These are phyloP conservation scores for Polypterus bichir DNA, from an alignment of 2,113 vertebrate genomes.

Conservation along the genomic window DNA sequence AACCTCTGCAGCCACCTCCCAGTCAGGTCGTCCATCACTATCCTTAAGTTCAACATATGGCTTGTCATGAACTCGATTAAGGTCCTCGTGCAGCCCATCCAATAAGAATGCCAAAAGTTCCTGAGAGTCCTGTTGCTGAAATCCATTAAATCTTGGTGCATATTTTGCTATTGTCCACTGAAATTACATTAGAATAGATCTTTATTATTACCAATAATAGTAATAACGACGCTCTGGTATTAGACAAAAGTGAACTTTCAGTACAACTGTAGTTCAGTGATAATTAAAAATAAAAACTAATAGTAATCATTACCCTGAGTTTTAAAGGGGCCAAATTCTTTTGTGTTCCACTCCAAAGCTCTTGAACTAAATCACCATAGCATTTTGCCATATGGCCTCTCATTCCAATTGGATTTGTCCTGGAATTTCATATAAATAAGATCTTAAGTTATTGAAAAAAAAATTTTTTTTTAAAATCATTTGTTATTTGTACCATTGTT, in stretches of 20 bases:
- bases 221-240: not conserved
- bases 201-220: no score
- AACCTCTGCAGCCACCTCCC: conserved; percentile 95
- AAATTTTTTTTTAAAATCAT: no score
- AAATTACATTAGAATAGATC: conserved; percentile 4
- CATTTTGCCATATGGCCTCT: conserved; percentile 98
- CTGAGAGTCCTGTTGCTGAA: conserved; percentile 96
- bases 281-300: no score
- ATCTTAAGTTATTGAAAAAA: not conserved
- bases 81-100: conserved; percentile 95
- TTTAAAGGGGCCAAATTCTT: conserved; percentile 93
- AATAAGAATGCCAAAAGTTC: conserved; percentile 92
- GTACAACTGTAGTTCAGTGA: not conserved
- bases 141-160: conserved; percentile 91
- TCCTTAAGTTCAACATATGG: conserved; percentile 95
- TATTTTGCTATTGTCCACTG: conserved; percentile 99
- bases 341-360: conserved; percentile 95
- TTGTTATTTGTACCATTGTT: conserved; percentile 11
- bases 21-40: conserved; percentile 86
- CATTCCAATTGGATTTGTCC: conserved; percentile 96
- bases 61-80: conserved; percentile 92
- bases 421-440: conserved; percentile 29
- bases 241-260: conserved; percentile 10
- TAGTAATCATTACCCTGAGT: conserved; percentile 57
- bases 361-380: conserved; percentile 92